Evolutionary conservation across 92 coral and sea anemone genomes (phyloP).

Genomic region (Porites divaricata): DNA sequence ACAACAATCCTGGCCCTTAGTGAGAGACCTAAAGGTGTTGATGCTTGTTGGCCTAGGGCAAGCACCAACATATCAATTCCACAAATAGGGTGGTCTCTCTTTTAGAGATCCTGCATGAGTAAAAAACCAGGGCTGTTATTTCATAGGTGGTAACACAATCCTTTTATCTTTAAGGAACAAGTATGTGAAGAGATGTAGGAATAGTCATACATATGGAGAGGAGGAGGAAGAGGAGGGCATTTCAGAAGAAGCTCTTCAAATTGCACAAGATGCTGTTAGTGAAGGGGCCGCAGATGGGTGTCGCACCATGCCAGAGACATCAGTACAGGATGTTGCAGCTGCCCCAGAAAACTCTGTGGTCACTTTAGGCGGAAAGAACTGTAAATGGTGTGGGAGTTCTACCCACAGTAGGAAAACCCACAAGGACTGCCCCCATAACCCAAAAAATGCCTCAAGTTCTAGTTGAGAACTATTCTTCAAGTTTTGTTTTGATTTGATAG

Average conservation of each 20-base stretch:
- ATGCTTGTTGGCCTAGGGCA: too few species aligned
- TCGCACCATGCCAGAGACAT: not conserved
- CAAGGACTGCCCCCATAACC: constrained; percentile 18
- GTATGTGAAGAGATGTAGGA: not conserved
- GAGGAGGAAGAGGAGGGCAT: not conserved
- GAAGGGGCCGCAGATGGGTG: not conserved
- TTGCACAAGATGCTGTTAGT: not conserved
- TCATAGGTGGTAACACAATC: too few species aligned
- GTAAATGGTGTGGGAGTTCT: constrained; percentile 26
- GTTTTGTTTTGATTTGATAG: not conserved
- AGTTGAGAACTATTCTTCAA: not conserved
- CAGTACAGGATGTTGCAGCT: not conserved
- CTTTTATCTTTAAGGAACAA: not conserved
- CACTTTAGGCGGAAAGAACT: not conserved
- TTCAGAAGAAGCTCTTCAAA: not conserved
- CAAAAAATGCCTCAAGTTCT: constrained; percentile 12
- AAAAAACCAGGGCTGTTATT: too few species aligned
- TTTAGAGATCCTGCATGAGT: too few species aligned
- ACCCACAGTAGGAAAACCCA: constrained; percentile 7
- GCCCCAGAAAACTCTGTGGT: not conserved
- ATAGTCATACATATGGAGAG: not conserved
- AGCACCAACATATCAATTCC: too few species aligned
- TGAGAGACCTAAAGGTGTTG: too few species aligned
- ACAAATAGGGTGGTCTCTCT: too few species aligned
- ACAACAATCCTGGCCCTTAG: too few species aligned